These are phyloP conservation scores for Tetragonula carbonaria DNA, from an alignment of 2,888 invertebrate species.

Conservation along the genomic window DNA sequence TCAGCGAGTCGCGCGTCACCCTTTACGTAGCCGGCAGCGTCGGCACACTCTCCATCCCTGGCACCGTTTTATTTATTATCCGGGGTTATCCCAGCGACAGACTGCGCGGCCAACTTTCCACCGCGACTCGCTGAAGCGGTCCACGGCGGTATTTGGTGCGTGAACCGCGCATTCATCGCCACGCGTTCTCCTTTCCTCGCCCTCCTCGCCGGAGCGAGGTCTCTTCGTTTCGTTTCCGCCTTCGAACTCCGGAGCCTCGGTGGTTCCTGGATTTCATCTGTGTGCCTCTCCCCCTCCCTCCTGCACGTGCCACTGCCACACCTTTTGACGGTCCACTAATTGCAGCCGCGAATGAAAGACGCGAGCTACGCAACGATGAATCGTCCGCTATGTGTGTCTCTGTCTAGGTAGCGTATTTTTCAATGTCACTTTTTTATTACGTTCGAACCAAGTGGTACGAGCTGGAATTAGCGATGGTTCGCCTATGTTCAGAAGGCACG, in stretches of 20 bases:
- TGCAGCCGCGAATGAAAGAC: slow-evolving; percentile 62
- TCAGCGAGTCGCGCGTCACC: slow-evolving; percentile 56
- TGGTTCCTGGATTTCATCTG: neutral
- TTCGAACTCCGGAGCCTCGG: neutral
- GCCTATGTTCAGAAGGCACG: no score
- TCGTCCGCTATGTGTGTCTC: slow-evolving; percentile 5
- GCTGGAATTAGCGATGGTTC: slow-evolving; percentile 11
- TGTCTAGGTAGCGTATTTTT: neutral
- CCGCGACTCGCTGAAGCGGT: slow-evolving; percentile 61
- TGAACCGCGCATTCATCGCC: slow-evolving; percentile 76
- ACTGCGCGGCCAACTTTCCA: slow-evolving; percentile 58
- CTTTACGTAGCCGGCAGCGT: slow-evolving; percentile 36
- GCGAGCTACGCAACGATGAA: slow-evolving; percentile 43
- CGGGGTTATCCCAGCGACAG: slow-evolving; percentile 61
- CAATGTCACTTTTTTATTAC: neutral
- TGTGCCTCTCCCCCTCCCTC: neutral
- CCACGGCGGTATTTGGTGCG: slow-evolving; percentile 74
- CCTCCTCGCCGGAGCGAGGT: neutral
- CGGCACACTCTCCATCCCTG: slow-evolving; percentile 43
- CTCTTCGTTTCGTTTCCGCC: neutral
- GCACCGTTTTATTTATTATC: slow-evolving; percentile 76
- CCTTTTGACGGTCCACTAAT: slow-evolving; percentile 74
- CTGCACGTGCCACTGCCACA: slow-evolving; percentile 32
- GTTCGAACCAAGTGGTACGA: neutral
- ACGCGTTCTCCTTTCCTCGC: slow-evolving; percentile 19